Percentiles rank a stretch among this genome's conserved stretches.
phyloP scores from a whole-genome alignment of 2,888 invertebrate genomes.

The Scaptodrosophila latifasciaeformis region DNA sequence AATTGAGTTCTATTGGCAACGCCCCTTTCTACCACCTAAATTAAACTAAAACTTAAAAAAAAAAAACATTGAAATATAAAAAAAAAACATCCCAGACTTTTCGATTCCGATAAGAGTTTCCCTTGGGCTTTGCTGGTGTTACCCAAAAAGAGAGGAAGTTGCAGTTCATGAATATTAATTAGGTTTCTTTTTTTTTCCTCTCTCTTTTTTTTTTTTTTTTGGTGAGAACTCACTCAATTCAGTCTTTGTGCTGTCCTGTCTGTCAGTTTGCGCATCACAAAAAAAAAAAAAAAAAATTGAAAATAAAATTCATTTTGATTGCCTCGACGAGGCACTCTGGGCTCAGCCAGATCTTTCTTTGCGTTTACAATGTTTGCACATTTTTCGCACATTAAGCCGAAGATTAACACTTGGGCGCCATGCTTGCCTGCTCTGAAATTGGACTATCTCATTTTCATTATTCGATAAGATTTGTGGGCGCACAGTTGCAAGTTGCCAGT shows the following conservation, averaged over 20 bases:
- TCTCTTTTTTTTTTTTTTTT: no score
- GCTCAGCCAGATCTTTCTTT: neutral
- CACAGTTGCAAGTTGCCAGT: conserved; percentile 43
- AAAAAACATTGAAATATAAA: conserved; percentile 20
- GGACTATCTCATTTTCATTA: conserved; percentile 31
- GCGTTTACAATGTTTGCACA: conserved; percentile 38
- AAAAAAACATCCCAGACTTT: conserved; percentile 18
- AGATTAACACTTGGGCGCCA: conserved; percentile 40
- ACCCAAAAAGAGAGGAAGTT: conserved; percentile 33
- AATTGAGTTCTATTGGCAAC: conserved; percentile 53
- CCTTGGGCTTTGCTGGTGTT: no score
- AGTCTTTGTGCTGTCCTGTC: no score
- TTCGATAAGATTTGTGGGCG: conserved; percentile 40
- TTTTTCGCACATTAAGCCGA: conserved; percentile 51
- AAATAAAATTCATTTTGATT: conserved; percentile 43
- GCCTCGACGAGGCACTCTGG: conserved; percentile 8
- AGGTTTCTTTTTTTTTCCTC: no score
- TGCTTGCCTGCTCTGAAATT: conserved; percentile 4
- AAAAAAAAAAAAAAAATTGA: conserved; percentile 33
- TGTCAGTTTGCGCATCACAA: conserved; percentile 21
- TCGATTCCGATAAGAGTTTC: conserved; percentile 24
- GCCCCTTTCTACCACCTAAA: conserved; percentile 27
- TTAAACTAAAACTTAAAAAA: neutral
- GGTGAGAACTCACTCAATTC: conserved; percentile 28
- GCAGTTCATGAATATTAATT: conserved; percentile 58